Evolutionary conservation across 2,888 invertebrate species (phyloP), one percentile per base, ranked within the genome.

Genomic region (Zelleria hepariella): DNA sequence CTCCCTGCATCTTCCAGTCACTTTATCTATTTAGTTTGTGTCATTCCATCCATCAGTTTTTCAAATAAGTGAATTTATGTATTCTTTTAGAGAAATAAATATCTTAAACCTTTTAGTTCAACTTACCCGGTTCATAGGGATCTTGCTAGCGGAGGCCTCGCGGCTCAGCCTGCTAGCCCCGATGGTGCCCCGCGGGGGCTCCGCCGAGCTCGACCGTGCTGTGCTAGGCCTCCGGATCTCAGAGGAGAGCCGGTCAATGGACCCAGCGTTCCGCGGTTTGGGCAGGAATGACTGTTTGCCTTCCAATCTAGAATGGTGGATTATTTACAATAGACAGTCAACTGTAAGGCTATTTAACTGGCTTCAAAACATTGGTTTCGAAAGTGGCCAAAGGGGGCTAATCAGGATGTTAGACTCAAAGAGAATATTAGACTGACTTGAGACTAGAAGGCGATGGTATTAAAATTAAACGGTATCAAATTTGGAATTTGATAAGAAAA

Each of bases 141-240:
- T 47, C 57, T 88, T 88, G 1, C 82, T 76, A 55, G 81, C 82
- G 1, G 86, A 85, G 3, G 85, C 75, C 58, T 87, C 87, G 48
- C 81, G 75, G 61, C 86, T 84, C 7, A 78, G 69, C 15, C 82
- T 67, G 1, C 60, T 68, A 0, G 65, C 74, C 1, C 72, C 79
- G n/a, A 79, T 69, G 0, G 83, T 81, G 21, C 67, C 71, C 5
- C 84, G 70, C 0, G 77, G 70, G 0, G 84, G 78, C 27, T 88
- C 87, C 0, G 84, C 84, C 59, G 86, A 86, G 64, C 81, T 87
- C 0, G 86, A 85, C 0, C 88, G 75, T 18, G 73, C 65, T 25
- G 72, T 68, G 54, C 82, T 85, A 0, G 85, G 82, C 8, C 83
- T 65, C 0, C 79, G 77, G 0, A 75, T 70, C 58, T 87, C 87